Evolutionary conservation across 1,140 invertebrate species (phyloP).

Genomic region (Chymomyza costata): DNA sequence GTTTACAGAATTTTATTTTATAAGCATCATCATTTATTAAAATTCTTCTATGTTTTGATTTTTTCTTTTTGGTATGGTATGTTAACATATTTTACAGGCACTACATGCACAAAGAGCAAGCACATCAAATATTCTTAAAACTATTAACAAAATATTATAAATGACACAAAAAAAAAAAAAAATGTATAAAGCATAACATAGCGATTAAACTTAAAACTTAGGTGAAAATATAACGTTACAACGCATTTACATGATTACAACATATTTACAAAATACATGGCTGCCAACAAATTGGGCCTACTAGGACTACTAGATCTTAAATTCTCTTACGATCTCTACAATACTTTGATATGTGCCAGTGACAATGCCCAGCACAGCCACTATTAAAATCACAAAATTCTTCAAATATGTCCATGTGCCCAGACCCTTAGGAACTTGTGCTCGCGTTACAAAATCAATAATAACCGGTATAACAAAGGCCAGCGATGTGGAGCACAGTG

Average conservation of each 20-base stretch:
- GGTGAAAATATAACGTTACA: conserved; percentile 26
- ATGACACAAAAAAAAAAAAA: conserved; percentile 12
- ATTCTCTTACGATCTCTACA: conserved; percentile 78
- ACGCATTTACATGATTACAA: conserved; percentile 35
- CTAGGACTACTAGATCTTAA: conserved; percentile 48
- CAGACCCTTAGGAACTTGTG: conserved; percentile 76
- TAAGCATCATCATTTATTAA: conserved; percentile 52
- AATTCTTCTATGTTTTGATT: conserved; percentile 30
- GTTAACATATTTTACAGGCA: conserved; percentile 20
- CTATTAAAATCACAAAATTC: conserved; percentile 80
- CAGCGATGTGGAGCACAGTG: conserved; percentile 89
- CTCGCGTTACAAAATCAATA: conserved; percentile 84
- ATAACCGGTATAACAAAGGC: conserved; percentile 92
- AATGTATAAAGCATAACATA: conserved; percentile 27
- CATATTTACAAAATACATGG: conserved; percentile 37
- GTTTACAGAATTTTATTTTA: too few relatives aligned
- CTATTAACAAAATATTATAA: conserved; percentile 42
- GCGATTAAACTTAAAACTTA: conserved; percentile 38
- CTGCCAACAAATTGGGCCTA: conserved; percentile 12
- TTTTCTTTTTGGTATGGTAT: conserved; percentile 8
- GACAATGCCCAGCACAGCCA: conserved; percentile 83
- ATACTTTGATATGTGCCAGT: conserved; percentile 86
- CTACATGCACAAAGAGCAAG: conserved; percentile 35
- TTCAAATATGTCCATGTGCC: conserved; percentile 77
- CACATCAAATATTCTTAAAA: conserved; percentile 43